These are phyloP conservation scores for Albula glossodonta DNA, from an alignment of 2,113 vertebrate genomes.

Conservation along the genomic window DNA sequence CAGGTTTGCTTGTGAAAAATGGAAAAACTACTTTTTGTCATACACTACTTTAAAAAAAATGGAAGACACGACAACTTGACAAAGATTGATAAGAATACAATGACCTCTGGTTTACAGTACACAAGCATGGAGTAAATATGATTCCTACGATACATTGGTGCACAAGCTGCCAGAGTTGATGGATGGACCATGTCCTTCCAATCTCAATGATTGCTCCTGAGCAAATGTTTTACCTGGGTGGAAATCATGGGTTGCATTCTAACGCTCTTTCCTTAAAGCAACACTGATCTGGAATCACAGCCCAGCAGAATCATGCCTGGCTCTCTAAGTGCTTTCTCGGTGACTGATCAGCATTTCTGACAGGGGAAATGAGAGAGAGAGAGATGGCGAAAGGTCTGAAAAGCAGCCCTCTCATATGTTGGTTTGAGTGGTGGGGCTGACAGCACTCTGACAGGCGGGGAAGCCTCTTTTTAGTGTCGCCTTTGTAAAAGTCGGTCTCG, in stretches of 20 bases:
- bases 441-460: background rate
- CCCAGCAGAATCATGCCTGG: background rate
- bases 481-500: background rate
- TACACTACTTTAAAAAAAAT: too few relatives aligned
- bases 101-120: background rate
- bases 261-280: background rate
- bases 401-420: background rate
- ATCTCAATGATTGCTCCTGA: background rate
- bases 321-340: too few relatives aligned
- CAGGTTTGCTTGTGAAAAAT: too few relatives aligned
- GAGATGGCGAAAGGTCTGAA: background rate
- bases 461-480: background rate
- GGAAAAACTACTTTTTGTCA: too few relatives aligned
- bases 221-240: background rate
- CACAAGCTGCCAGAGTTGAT: background rate
- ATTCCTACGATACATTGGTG: background rate
- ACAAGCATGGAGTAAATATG: background rate
- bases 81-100: background rate
- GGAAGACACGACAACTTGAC: background rate
- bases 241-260: background rate
- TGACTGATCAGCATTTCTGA: background rate
- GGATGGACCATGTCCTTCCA: background rate
- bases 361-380: background rate
- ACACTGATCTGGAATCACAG: background rate
- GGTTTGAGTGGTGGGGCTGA: background rate